A percentile compares a stretch with the other conserved stretches of the same genome.
These are phyloP conservation scores for Noctua comes DNA, from an alignment of 2,888 invertebrate species.

Conservation along the genomic window DNA sequence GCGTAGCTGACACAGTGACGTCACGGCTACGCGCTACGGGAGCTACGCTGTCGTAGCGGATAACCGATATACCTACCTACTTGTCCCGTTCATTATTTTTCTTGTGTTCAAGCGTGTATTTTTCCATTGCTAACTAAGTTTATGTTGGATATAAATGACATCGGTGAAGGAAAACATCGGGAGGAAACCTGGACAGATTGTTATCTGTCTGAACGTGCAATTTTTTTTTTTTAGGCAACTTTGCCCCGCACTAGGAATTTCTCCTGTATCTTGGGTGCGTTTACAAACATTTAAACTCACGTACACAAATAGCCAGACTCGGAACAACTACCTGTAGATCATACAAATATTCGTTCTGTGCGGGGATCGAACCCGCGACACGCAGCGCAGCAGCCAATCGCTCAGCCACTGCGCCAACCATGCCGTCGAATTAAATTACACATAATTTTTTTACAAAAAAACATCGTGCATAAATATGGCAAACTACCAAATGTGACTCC, in stretches of 20 bases:
- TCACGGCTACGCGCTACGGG: constrained; percentile 24
- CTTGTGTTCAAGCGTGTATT: not conserved
- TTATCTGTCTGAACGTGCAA: not conserved
- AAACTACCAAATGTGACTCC: not conserved
- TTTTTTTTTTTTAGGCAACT: no score
- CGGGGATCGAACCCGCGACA: no score
- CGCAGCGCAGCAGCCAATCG: no score
- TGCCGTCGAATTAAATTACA: no score
- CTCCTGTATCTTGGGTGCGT: no score
- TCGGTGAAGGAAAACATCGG: not conserved
- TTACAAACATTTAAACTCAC: no score
- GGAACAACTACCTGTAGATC: no score
- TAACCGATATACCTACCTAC: constrained; percentile 1
- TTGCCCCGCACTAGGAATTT: no score
- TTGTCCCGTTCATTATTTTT: not conserved
- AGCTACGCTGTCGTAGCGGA: constrained; percentile 32
- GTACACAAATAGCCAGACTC: no score
- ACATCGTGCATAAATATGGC: not conserved
- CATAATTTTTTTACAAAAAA: not conserved
- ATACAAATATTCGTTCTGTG: no score
- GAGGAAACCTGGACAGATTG: not conserved
- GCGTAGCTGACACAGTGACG: constrained; percentile 33
- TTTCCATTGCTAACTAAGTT: not conserved
- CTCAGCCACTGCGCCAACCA: no score
- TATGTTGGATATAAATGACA: not conserved